phyloP scores from a whole-genome alignment of 2,888 invertebrate species.

The Auanema freiburgensis region DNA sequence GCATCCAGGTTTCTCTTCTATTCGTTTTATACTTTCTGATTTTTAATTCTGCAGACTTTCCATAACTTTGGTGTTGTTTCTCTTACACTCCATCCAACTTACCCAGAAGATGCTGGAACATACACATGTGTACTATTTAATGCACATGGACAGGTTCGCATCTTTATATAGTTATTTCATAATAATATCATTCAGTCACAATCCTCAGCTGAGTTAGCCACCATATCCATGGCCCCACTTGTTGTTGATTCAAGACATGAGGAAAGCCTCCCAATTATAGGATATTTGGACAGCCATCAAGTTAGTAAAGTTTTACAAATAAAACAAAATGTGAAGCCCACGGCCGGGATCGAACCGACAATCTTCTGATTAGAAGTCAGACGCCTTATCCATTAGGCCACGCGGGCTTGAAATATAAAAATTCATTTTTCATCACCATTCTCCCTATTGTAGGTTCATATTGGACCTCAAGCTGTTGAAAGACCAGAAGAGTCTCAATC shows the following conservation, averaged over 20 bases:
- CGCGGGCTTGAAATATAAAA: background rate
- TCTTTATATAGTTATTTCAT: background rate
- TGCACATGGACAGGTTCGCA: slow-evolving; percentile 39
- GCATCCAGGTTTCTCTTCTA: slow-evolving; percentile 45
- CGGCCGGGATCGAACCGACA: slow-evolving; percentile 50
- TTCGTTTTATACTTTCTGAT: background rate
- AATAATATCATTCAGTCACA: slow-evolving; percentile 34
- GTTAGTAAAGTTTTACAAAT: slow-evolving; percentile 15
- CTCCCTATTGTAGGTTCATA: slow-evolving; percentile 45
- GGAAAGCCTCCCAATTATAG: slow-evolving; percentile 84
- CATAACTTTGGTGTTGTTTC: slow-evolving; percentile 64
- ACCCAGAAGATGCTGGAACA: slow-evolving; percentile 80
- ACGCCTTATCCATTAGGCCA: slow-evolving; percentile 62
- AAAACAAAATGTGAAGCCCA: background rate
- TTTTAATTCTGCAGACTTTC: slow-evolving; percentile 33
- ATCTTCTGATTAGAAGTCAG: slow-evolving; percentile 62
- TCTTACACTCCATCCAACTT: slow-evolving; percentile 61
- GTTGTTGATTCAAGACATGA: slow-evolving; percentile 83
- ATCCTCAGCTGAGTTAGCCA: slow-evolving; percentile 56
- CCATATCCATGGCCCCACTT: slow-evolving; percentile 46
- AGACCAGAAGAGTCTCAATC: slow-evolving; percentile 62
- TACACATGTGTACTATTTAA: slow-evolving; percentile 84
- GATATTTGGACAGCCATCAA: slow-evolving; percentile 78
- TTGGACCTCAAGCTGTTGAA: slow-evolving; percentile 58
- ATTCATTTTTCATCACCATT: background rate